Evolutionary conservation across 1,140 invertebrate genomes (phyloP), one percentile per base, ranked within the genome.

Genomic region (Lordiphosa mommai): DNA sequence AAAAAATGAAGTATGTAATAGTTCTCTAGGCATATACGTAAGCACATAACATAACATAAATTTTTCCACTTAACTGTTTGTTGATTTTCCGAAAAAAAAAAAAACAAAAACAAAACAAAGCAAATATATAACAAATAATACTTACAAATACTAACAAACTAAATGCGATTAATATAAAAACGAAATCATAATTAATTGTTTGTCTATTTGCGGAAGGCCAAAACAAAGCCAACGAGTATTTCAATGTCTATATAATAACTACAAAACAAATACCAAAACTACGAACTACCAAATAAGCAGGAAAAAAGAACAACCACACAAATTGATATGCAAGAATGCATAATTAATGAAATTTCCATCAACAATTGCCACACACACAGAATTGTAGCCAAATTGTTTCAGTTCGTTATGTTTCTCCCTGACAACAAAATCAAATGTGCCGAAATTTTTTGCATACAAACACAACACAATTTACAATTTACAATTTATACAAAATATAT

Each of bases 1-100:
- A 44, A 36, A 36, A n/a, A 3, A n/a, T 13, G 46, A 50, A n/a
- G 4, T 10, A 38, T 17, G 8, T 30, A 60, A 53, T 34, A 33
- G 34, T 63, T 51, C 40, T 30, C 61, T 41, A 30, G 27, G 34
- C 9, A 65, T 36, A 56, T 16, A 27, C 30, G 33, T 30, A 46
- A 38, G 12, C 23, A 30, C 43, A 50, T 37, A 53, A 30, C 29
- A 38, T 23, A 40, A 66, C 3, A n/a, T n/a, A 64, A 48, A 67
- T 52, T 67, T 73, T 82, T 74, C 66, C 74, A 71, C 53, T 82
- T 61, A 57, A 80, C 53, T 82, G 74, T 80, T 80, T 82, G 76
- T 80, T 80, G 66, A 76, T 82, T 82, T 72, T 70, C 53, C 34
- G 58, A 73, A 58, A 53, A 2, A 40, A 38, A 36, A 8, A 17